Conservation (phyloP, 2,113 vertebrate genomes). For the Tretioscincus oriximinensis region DNA sequence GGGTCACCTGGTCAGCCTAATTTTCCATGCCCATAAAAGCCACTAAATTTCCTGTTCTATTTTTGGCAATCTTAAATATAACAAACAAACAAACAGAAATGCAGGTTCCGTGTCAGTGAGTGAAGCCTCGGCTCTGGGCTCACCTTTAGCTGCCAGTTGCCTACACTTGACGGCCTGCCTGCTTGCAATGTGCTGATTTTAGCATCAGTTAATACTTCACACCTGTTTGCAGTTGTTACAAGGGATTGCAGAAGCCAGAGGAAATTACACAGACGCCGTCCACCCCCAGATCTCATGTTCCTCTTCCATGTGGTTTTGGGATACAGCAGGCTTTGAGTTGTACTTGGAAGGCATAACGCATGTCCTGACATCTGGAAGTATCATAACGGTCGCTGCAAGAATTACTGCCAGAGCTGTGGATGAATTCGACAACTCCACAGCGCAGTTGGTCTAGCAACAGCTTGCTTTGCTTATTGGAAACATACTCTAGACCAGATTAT, state of each 20-base stretch:
- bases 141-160: background rate
- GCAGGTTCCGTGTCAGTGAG: background rate
- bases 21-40: no score
- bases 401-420: conserved; percentile 44
- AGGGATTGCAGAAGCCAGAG: conserved; percentile 65
- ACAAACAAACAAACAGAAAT: background rate
- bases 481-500: conserved; percentile 13
- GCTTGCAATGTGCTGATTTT: conserved; percentile 48
- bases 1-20: no score
- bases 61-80: no score
- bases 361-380: conserved; percentile 60
- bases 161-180: conserved; percentile 38
- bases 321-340: conserved; percentile 56
- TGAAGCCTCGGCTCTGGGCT: background rate
- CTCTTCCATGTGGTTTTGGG: conserved; percentile 71
- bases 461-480: conserved; percentile 43
- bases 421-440: conserved; percentile 37
- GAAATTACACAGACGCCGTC: conserved; percentile 70
- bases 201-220: conserved; percentile 53
- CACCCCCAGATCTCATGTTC: conserved; percentile 71
- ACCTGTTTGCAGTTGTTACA: conserved; percentile 67
- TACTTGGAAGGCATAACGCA: conserved; percentile 56
- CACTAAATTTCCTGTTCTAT: no score
- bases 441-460: conserved; percentile 39
- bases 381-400: conserved; percentile 34